These are phyloP conservation scores for Choristoneura fumiferana DNA, from an alignment of 1,140 invertebrate species.

Conservation along the genomic window DNA sequence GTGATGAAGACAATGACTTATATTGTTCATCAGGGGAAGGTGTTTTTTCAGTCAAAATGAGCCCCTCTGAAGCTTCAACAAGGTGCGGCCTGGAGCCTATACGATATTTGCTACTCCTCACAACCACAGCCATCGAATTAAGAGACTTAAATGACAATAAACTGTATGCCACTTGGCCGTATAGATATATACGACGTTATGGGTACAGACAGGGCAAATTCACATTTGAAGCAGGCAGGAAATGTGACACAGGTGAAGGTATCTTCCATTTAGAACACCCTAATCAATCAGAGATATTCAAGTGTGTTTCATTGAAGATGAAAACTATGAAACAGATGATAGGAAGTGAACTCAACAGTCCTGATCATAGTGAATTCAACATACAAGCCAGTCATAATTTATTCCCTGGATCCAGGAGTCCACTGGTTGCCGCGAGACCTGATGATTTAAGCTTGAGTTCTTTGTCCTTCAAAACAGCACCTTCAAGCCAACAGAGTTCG, in stretches of 20 bases:
- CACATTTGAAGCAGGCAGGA: constrained; percentile 93
- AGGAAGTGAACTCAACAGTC: constrained; percentile 81
- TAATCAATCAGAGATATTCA: constrained; percentile 89
- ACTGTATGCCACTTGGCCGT: constrained; percentile 90
- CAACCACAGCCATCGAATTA: constrained; percentile 85
- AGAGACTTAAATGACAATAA: constrained; percentile 82
- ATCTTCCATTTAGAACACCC: constrained; percentile 88
- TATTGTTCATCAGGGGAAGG: constrained; percentile 90
- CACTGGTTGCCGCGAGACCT: constrained; percentile 81
- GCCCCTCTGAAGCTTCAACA: constrained; percentile 87
- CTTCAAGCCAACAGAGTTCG: constrained; percentile 61
- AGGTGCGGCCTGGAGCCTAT: constrained; percentile 85
- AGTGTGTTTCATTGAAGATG: constrained; percentile 88
- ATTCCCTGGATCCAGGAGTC: constrained; percentile 87
- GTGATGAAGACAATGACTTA: constrained; percentile 92
- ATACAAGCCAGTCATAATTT: constrained; percentile 85
- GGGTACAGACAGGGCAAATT: constrained; percentile 90
- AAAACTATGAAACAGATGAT: constrained; percentile 90
- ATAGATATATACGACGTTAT: constrained; percentile 90
- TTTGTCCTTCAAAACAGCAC: constrained; percentile 70
- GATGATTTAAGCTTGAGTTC: constrained; percentile 73
- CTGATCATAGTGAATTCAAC: constrained; percentile 86
- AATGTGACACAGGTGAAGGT: constrained; percentile 92
- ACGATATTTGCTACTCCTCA: constrained; percentile 86
- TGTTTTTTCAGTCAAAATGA: constrained; percentile 87